These are phyloP conservation scores for Sebastes hubbsi DNA, from an alignment of 2,797 vertebrate species.

Conservation along the genomic window DNA sequence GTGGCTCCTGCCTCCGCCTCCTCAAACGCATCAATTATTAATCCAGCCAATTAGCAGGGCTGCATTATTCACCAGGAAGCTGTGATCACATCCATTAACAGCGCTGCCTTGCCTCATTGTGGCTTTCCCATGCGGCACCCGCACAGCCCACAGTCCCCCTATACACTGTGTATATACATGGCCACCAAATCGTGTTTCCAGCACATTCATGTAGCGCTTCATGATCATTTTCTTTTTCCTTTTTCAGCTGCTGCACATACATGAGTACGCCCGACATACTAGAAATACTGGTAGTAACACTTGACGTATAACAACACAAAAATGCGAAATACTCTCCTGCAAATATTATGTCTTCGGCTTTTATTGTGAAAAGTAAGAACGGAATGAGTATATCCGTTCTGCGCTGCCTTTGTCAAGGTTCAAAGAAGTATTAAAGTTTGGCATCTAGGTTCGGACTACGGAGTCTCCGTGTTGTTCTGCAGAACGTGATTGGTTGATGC, in stretches of 20 bases:
- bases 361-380: too few species aligned
- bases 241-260: neutral
- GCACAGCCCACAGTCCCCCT: neutral
- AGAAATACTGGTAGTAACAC: neutral
- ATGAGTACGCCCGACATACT: neutral
- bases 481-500: too few species aligned
- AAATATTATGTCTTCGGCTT: too few species aligned
- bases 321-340: too few species aligned
- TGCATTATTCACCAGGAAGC: constrained; percentile 85
- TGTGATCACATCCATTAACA: constrained; percentile 73
- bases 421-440: too few species aligned
- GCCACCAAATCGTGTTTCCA: neutral
- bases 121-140: constrained; percentile 34
- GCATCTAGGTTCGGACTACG: too few species aligned
- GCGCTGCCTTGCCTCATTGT: constrained; percentile 47
- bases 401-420: too few species aligned
- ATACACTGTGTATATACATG: neutral
- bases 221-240: neutral
- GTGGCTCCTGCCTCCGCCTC: constrained; percentile 16
- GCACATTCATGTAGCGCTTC: neutral
- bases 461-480: too few species aligned
- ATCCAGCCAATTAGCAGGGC: constrained; percentile 85
- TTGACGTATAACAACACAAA: neutral
- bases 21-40: constrained; percentile 84
- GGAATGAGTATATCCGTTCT: too few species aligned